Evolutionary conservation across 2,888 invertebrate species (phyloP).

Genomic region (Drosophila atroscutellata): DNA sequence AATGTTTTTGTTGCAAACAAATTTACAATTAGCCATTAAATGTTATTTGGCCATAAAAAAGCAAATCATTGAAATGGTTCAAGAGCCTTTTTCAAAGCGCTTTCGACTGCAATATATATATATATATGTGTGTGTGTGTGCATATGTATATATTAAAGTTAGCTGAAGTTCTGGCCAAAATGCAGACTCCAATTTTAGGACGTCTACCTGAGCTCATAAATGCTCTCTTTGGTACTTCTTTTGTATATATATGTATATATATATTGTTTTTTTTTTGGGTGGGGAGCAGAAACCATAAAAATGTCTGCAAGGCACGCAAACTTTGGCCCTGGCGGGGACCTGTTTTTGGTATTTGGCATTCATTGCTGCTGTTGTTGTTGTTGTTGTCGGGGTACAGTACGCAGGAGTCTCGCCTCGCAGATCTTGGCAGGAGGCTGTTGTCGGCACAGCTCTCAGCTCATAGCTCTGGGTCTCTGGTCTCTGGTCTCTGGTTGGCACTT

Average conservation of each 20-base stretch:
- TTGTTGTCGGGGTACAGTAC: constrained; percentile 62
- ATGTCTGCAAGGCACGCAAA: constrained; percentile 75
- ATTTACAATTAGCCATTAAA: constrained; percentile 9
- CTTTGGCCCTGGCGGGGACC: constrained; percentile 73
- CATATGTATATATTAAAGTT: background rate
- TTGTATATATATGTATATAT: background rate
- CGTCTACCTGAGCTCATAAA: constrained; percentile 62
- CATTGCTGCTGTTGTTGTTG: constrained; percentile 8
- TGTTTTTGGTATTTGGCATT: constrained; percentile 58
- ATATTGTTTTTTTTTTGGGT: constrained; percentile 29
- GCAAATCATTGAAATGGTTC: constrained; percentile 30
- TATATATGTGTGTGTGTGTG: background rate
- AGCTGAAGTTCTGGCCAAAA: constrained; percentile 13
- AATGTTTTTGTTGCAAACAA: background rate
- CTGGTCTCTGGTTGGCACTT: constrained; percentile 56
- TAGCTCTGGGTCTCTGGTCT: constrained; percentile 45
- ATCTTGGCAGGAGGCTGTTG: constrained; percentile 73
- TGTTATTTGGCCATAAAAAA: constrained; percentile 8
- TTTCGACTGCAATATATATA: background rate
- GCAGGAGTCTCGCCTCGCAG: constrained; percentile 52
- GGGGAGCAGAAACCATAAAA: constrained; percentile 53
- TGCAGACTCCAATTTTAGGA: constrained; percentile 22
- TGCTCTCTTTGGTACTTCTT: constrained; percentile 47
- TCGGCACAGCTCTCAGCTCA: constrained; percentile 28
- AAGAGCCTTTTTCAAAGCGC: constrained; percentile 19